Percentiles rank a stretch among this genome's conserved stretches.
phyloP scores from a whole-genome alignment of 2,113 vertebrate genomes.

The Macaca mulatta region DNA sequence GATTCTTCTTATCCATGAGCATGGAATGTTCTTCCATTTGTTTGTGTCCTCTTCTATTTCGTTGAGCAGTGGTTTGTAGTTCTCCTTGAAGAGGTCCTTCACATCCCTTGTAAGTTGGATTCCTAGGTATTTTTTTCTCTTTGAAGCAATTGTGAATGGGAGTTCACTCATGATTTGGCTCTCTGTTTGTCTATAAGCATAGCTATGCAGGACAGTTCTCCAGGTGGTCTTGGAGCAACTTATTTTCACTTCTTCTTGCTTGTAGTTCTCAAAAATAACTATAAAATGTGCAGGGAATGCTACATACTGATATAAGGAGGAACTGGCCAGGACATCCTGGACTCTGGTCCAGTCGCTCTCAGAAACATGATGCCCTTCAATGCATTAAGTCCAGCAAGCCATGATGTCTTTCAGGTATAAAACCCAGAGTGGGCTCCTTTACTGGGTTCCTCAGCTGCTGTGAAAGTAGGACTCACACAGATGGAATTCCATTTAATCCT shows the following conservation, averaged over 20 bases:
- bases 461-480: not conserved
- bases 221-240: not conserved
- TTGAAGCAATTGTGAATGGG: no score
- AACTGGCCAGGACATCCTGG: not conserved
- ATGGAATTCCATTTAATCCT: not conserved
- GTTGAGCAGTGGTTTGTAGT: no score
- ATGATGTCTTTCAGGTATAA: not conserved
- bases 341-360: not conserved
- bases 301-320: not conserved
- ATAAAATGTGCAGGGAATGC: not conserved
- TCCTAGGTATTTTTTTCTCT: no score
- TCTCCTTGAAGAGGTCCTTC: no score
- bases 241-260: not conserved
- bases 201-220: not conserved
- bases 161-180: no score
- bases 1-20: no score
- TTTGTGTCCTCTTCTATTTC: no score
- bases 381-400: not conserved
- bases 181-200: not conserved
- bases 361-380: not conserved
- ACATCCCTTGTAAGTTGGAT: no score
- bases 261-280: not conserved
- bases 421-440: not conserved
- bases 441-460: fast-evolving
- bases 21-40: no score